Base-by-base conservation (phyloP, 2,797 vertebrate genomes). In the Tolypeutes matacus region DNA sequence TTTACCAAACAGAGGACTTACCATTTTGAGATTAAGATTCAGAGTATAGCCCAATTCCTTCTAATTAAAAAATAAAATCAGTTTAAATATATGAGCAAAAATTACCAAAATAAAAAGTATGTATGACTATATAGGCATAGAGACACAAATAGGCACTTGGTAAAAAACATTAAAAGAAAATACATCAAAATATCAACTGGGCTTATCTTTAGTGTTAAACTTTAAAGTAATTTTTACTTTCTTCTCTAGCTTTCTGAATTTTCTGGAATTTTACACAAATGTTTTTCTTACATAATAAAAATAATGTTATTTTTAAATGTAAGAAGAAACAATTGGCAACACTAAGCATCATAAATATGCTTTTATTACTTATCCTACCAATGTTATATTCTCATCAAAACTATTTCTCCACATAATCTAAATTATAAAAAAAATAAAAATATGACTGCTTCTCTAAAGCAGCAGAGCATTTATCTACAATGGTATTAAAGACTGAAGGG, bases 221-320 rank as follows among this genome's bases (percentile, higher is more conserved):
- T 86, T 91, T 93, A 58, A 89, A 95, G 64, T 34, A 23, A 86
- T 17, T 75, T 85, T 76, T 76, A 86, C 49, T 82, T 93, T 90
- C 58, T 88, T 94, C 65, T 72, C 84, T 36, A 88, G 25, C 27
- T 85, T 51, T 39, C 21, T 53, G 49, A 76, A 39, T 72, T 90
- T 92, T 58, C 70, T 92, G 18, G 89, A 91, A 53, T 49, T 94
- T 95, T 77, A 36, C 8, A 36, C 51, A 85, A 64, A 77, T 77
- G 18, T 85, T 62, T 89, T 83, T 42, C 56, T 31, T 58, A 65
- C 5, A 1, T 18, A 31, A 31, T 23, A 85, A 56, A 93, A 62
- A 84, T 92, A 67, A 51, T 56, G 12, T 29, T 64, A 69, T 20
- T 91, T 91, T 49, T 69, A 86, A 88, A 84, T 29, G 12, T 42